Conservation (phyloP, 2,888 invertebrate species). For the Nasonia oneida region DNA sequence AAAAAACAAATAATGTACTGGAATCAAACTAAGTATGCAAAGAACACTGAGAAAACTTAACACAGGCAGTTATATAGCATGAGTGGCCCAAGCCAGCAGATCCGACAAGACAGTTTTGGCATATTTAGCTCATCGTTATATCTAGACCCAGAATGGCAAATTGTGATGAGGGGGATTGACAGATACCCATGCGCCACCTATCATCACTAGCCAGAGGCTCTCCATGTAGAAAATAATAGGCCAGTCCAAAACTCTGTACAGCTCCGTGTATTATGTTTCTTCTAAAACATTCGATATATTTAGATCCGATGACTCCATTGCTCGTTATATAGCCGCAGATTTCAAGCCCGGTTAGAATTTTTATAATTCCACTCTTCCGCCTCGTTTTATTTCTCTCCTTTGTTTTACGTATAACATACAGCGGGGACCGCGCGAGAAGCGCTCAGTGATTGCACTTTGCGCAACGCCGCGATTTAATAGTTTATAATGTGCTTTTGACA, state of each 20-base stretch:
- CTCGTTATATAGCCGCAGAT: neutral
- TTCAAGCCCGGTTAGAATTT: neutral
- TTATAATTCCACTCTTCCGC: slow-evolving; percentile 17
- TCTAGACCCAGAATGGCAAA: no score
- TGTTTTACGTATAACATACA: neutral
- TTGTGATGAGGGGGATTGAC: neutral
- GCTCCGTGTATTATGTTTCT: neutral
- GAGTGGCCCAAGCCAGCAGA: no score
- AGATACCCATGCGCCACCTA: neutral
- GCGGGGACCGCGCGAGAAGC: slow-evolving; percentile 13
- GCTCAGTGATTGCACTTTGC: slow-evolving; percentile 40
- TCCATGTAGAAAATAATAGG: neutral
- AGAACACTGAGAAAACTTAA: no score
- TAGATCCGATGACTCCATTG: neutral
- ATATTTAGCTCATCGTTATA: no score
- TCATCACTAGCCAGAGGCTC: neutral
- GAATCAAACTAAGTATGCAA: no score
- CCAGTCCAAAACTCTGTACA: neutral
- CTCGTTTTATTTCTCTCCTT: neutral
- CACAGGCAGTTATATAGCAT: no score
- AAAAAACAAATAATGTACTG: no score
- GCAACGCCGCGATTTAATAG: slow-evolving; percentile 26
- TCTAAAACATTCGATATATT: neutral
- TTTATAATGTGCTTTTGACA: slow-evolving; percentile 6
- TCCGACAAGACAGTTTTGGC: no score